Base-by-base conservation (phyloP, 2,888 invertebrate genomes). In the Melanostoma scalare region DNA sequence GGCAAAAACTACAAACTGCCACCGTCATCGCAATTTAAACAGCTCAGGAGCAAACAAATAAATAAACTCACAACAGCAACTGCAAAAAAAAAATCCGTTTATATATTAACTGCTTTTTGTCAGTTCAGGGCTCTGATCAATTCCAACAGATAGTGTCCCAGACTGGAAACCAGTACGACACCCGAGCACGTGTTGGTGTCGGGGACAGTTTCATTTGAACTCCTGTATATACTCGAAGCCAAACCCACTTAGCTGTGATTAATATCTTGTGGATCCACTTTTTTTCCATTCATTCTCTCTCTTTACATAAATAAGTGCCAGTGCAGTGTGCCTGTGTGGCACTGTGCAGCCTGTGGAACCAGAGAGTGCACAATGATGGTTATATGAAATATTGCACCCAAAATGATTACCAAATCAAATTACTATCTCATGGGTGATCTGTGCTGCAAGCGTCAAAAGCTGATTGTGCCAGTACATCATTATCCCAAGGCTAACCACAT, bases 51-150 rank as follows among this genome's bases (percentile, higher is more conserved):
- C 1, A 35, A 4, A 6, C 33, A 6, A 33, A 3, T 1, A 61
- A 10, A 33, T 20, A 3, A n/a, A 44, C 44, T 4, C 10, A 3
- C 44, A 60, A 44, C 35, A 46, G 30, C 8, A 46, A 42, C 1
- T 0, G 20, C 20, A 42, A 30, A 33, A 58, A 10, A n/a, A 20
- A 46, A 48, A 65, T 8, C 52, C 30, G 53, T 72, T 56, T 63
- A 56, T 55, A 60, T 75, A 80, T 74, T 55, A 67, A 81, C 76
- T 60, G 52, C 33, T 72, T 74, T 67, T 65, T 68, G 76, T 67
- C 76, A 77, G 68, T 44, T 58, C 38, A 20, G 46, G 56, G 72
- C 40, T 68, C 46, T 82, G 82, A 82, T 77, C 73, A 73, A 82
- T 82, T 56, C 20, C 61, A 63, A 9, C 72, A 55, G 67, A 73